Conservation (phyloP, 2,888 invertebrate species). For the Octodonta nipae region DNA sequence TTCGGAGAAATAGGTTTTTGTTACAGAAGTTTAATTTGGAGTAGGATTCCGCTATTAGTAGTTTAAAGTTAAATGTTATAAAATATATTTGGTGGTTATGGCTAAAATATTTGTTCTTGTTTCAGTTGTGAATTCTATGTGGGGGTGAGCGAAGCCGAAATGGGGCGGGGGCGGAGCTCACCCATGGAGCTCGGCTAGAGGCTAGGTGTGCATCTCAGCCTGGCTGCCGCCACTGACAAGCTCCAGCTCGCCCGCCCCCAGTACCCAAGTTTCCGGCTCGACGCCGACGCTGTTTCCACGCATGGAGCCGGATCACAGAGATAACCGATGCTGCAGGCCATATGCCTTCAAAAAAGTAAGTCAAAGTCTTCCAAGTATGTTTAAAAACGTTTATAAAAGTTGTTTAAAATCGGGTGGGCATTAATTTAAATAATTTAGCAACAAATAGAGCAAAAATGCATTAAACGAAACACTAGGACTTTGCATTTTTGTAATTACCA, state of each 20-base stretch:
- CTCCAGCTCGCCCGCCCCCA: conserved; percentile 43
- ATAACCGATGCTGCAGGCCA: conserved; percentile 52
- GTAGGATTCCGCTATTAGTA: too few species aligned
- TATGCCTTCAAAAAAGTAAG: conserved; percentile 46
- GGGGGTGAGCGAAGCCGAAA: conserved; percentile 64
- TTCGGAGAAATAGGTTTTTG: too few species aligned
- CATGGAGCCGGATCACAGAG: conserved; percentile 76
- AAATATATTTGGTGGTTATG: too few species aligned
- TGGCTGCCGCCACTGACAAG: conserved; percentile 26
- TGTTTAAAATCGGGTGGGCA: background rate
- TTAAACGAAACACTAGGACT: background rate
- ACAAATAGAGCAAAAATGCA: background rate
- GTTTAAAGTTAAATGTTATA: too few species aligned
- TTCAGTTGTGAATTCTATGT: conserved; percentile 48
- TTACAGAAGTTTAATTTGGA: too few species aligned
- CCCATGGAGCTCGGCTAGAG: conserved; percentile 80
- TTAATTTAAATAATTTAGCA: conserved; percentile 1
- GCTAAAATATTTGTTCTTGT: too few species aligned
- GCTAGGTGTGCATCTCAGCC: conserved; percentile 54
- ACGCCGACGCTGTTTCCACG: conserved; percentile 43
- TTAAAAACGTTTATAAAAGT: background rate
- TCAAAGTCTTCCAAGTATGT: conserved; percentile 6
- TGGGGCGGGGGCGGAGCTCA: conserved; percentile 61
- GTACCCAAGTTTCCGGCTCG: conserved; percentile 25
- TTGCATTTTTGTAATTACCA: too few species aligned